phyloP scores from a whole-genome alignment of 2,113 vertebrate genomes.

The Leiothrix lutea region DNA sequence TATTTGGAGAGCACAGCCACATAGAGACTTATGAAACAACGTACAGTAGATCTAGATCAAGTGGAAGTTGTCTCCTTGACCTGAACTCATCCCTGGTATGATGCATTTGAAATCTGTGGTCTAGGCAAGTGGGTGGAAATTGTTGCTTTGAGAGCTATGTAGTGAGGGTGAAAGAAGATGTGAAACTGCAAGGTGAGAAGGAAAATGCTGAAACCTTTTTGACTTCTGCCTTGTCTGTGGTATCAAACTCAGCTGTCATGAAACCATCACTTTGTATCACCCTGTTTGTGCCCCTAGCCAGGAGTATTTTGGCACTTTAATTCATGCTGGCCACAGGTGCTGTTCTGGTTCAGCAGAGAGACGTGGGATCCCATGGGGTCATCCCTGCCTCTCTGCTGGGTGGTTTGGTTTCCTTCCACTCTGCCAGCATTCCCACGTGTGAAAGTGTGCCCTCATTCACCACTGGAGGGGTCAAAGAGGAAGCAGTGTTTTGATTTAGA shows the following conservation, averaged over 20 bases:
- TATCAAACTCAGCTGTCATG: background rate
- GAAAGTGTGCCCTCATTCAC: background rate
- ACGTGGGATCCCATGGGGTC: accelerated
- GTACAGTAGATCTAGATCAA: background rate
- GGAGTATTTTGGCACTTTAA: background rate
- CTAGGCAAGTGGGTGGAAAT: background rate
- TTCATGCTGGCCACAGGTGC: background rate
- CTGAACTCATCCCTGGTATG: background rate
- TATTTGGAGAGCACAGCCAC: background rate
- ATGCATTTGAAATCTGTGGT: background rate
- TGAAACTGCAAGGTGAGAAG: background rate
- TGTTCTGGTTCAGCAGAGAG: background rate
- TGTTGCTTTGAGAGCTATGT: background rate
- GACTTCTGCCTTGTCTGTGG: background rate
- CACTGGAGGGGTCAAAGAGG: background rate
- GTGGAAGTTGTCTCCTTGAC: background rate
- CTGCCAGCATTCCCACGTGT: accelerated
- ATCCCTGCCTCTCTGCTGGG: background rate
- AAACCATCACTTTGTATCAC: background rate
- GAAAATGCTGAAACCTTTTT: background rate
- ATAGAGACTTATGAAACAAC: background rate
- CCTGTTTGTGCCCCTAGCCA: background rate
- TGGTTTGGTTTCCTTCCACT: background rate
- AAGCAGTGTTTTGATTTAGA: background rate
- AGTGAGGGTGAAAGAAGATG: background rate